A percentile compares a stretch with the other conserved stretches of the same genome.
These are phyloP conservation scores for Sebastes wilsoni DNA, from an alignment of 2,797 vertebrate genomes.

Conservation along the genomic window DNA sequence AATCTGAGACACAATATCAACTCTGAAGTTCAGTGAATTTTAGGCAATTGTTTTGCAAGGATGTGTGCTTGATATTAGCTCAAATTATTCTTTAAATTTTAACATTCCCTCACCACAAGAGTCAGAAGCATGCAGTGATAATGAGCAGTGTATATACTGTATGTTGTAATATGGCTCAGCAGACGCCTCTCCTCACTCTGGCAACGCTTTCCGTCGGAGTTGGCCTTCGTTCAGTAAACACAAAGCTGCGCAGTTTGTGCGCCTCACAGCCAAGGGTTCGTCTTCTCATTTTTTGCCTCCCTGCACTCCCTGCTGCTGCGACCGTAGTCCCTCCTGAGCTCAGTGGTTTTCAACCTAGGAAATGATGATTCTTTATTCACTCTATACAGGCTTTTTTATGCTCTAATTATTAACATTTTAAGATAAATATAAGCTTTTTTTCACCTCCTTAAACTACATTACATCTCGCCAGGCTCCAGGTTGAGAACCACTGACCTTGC, in stretches of 20 bases:
- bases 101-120: not conserved
- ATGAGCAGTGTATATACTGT: conserved; percentile 37
- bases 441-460: no score
- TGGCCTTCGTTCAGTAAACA: conserved; percentile 74
- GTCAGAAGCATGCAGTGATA: not conserved
- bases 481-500: conserved; percentile 52
- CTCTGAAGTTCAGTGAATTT: not conserved
- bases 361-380: not conserved
- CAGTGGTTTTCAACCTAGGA: conserved; percentile 47
- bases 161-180: conserved; percentile 64
- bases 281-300: conserved; percentile 45
- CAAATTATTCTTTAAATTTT: not conserved
- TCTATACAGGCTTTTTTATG: not conserved
- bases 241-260: conserved; percentile 73
- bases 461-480: not conserved
- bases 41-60: not conserved
- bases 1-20: not conserved
- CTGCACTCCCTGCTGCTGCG: conserved; percentile 17
- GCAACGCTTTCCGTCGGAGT: conserved; percentile 63
- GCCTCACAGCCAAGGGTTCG: conserved; percentile 71
- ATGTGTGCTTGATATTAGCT: not conserved
- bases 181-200: conserved; percentile 67
- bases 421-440: no score
- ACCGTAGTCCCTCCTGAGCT: conserved; percentile 29
- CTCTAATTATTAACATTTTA: not conserved